These are phyloP conservation scores for Bombus ignitus DNA, from an alignment of 1,140 invertebrate species.

Conservation along the genomic window DNA sequence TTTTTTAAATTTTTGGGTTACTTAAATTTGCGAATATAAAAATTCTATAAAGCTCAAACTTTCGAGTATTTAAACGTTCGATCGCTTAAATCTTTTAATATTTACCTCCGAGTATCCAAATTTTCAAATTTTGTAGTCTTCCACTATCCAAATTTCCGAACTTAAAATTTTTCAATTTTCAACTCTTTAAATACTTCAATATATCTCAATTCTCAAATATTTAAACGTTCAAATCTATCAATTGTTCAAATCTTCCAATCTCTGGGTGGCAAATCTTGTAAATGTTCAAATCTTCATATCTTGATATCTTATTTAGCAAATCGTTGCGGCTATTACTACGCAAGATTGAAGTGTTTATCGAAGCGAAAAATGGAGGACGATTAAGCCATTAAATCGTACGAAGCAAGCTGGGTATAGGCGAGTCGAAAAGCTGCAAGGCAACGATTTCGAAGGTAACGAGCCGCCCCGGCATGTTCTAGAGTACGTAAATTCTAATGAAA, in stretches of 20 bases:
- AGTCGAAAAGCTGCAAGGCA: not conserved
- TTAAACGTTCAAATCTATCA: not conserved
- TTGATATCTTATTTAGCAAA: not conserved
- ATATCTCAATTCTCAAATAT: no score
- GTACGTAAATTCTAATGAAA: slow-evolving; percentile 67
- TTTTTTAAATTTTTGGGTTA: no score
- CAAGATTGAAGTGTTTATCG: not conserved
- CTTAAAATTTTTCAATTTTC: not conserved
- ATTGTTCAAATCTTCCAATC: not conserved
- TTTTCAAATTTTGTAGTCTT: not conserved
- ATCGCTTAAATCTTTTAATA: no score
- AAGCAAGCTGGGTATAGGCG: not conserved
- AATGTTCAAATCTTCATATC: not conserved
- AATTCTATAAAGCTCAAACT: no score
- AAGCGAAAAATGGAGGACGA: slow-evolving; percentile 2
- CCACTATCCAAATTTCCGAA: no score
- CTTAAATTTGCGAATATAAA: no score
- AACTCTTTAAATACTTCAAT: not conserved
- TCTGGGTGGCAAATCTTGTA: not conserved
- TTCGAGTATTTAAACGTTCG: no score
- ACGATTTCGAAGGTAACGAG: slow-evolving; percentile 47
- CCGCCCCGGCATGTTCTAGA: not conserved
- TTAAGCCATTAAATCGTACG: not conserved
- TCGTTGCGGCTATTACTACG: not conserved
- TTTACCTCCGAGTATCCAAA: no score